phyloP scores from a whole-genome alignment of 2,113 vertebrate genomes.

The Procavia capensis region DNA sequence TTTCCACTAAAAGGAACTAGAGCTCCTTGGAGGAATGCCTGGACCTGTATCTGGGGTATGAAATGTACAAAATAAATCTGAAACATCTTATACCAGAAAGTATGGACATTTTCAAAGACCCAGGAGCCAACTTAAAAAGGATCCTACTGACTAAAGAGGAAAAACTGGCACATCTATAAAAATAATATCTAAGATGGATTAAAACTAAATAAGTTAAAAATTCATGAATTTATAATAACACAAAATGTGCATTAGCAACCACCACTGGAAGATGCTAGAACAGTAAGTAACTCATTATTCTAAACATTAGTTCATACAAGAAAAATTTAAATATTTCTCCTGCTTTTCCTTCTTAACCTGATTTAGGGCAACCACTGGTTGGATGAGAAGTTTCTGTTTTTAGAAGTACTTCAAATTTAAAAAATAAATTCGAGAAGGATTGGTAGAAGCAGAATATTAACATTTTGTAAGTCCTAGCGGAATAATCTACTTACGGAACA shows the following conservation, averaged over 20 bases:
- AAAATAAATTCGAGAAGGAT: background rate
- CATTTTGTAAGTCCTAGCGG: background rate
- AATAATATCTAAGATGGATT: background rate
- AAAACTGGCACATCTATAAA: background rate
- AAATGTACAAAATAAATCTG: background rate
- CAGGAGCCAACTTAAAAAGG: background rate
- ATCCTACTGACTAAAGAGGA: background rate
- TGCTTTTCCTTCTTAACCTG: background rate
- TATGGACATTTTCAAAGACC: background rate
- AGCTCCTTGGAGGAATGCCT: background rate
- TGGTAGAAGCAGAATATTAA: background rate
- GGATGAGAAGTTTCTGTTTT: constrained; percentile 7
- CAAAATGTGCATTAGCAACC: background rate
- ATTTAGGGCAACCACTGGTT: background rate
- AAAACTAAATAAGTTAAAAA: background rate
- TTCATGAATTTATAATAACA: background rate
- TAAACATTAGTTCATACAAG: background rate
- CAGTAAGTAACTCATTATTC: background rate
- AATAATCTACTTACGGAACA: background rate
- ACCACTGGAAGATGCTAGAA: background rate
- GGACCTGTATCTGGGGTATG: background rate
- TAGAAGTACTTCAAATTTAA: background rate
- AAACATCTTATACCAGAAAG: background rate
- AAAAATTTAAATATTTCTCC: background rate
- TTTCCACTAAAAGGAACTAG: background rate